Conservation (phyloP, 2,888 invertebrate genomes). For the Laspeyria flexula region DNA sequence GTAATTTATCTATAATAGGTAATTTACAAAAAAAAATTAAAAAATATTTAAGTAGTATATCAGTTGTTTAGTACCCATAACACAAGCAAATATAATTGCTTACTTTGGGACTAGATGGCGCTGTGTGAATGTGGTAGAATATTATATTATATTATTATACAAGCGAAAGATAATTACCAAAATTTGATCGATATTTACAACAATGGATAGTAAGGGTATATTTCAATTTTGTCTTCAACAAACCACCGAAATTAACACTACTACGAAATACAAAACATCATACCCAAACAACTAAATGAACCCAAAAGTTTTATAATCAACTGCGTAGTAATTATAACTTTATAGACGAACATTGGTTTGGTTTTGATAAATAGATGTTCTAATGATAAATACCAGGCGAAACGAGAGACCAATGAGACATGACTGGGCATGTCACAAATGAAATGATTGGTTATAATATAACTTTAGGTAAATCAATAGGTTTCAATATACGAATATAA, state of each 20-base stretch:
- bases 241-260: constrained; percentile 9
- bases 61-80: too few relatives aligned
- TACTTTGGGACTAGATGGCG: too few relatives aligned
- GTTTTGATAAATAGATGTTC: constrained; percentile 31
- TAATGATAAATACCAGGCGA: constrained; percentile 34
- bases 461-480: too few relatives aligned
- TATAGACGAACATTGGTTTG: constrained; percentile 10
- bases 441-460: constrained; percentile 24
- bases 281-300: constrained; percentile 8
- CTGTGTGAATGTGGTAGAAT: too few relatives aligned
- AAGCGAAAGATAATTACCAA: too few relatives aligned
- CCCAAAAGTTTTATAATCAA: constrained; percentile 39
- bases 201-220: constrained; percentile 1
- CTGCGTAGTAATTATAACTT: constrained; percentile 39
- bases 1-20: too few relatives aligned
- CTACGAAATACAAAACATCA: constrained; percentile 6
- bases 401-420: constrained; percentile 18
- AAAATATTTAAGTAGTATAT: too few relatives aligned
- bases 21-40: too few relatives aligned
- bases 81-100: too few relatives aligned
- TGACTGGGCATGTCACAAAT: constrained; percentile 18
- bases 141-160: too few relatives aligned
- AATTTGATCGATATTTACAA: too few relatives aligned
- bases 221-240: constrained; percentile 4
- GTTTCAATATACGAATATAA: too few relatives aligned